These are phyloP conservation scores for Actinia equina DNA, from an alignment of 64 coral and sea anemone species.

Conservation along the genomic window DNA sequence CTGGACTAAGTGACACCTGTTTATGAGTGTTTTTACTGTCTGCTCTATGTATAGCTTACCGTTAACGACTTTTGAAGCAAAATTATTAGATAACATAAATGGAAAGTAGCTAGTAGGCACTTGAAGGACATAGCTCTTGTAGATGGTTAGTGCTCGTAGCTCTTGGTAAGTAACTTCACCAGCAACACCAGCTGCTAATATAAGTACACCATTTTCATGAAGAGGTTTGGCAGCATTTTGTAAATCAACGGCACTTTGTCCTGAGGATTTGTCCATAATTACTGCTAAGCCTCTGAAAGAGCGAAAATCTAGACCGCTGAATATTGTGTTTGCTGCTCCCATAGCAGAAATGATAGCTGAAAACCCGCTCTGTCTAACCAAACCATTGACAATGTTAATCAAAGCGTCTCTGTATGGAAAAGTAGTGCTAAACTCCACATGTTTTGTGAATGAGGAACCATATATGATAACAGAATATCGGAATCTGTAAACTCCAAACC, in stretches of 20 bases:
- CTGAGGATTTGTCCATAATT: constrained; percentile 30
- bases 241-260: neutral
- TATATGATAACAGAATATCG: constrained; percentile 39
- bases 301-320: neutral
- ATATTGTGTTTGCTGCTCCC: neutral
- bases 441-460: constrained; percentile 12
- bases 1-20: too few species aligned
- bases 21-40: too few species aligned
- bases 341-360: constrained; percentile 25
- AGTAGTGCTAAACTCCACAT: constrained; percentile 5
- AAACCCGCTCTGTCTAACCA: neutral
- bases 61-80: neutral
- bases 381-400: neutral
- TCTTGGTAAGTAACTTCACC: neutral
- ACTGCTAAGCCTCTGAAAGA: constrained; percentile 12
- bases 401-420: constrained; percentile 27
- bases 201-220: constrained; percentile 14
- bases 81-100: neutral
- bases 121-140: neutral
- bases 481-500: constrained; percentile 42
- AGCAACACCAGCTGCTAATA: constrained; percentile 29
- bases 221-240: neutral
- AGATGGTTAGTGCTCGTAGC: constrained; percentile 3
- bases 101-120: neutral
- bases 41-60: neutral